Evolutionary conservation across 2,797 vertebrate genomes (phyloP), one percentile per base, ranked within the genome.

Genomic region (Darevskia nairensis): DNA sequence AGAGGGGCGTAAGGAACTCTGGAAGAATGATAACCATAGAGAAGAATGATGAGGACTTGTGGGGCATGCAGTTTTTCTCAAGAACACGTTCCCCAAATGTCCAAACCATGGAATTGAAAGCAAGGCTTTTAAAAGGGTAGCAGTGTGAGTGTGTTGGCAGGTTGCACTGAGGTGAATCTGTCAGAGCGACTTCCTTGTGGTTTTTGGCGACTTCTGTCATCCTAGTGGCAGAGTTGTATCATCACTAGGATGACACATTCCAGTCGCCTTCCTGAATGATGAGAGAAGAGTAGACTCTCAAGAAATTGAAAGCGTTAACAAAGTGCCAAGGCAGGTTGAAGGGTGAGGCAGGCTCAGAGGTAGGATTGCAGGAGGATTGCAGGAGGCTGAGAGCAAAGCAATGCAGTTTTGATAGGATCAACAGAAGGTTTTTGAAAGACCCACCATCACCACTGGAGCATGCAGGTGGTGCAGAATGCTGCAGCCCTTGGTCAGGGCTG

Each of bases 341-440:
- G 79, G 3, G 21, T 55, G 50, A 41, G 21, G 6, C 29, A 55
- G 10, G 46, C 21, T n/a, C 23, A 8, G 66, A 21, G 41, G 15
- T 27, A n/a, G n/a, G n/a, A n/a, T n/a, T n/a, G n/a, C n/a, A n/a
- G n/a, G n/a, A 1, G 21, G 59, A 2, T 61, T n/a, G 23, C 3
- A 32, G 11, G 9, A 44, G 9, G 21, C 29, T 21, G 5, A 27
- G 39, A 23, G 29, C 19, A 32, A 69, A n/a, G 81, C 39, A 64
- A 1, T 27, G 13, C 25, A 27, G 23, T n/a, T 71, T 32, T 29
- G 23, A 46, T 80, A 68, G 9, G 11, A 29, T 23, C 7, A 84
- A 23, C 0, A 55, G 50, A 0, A 8, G 68, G 1, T 27, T 39
- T 66, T 71, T 1, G 44, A 21, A 32, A 1, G 17, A 1, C 9